These are phyloP conservation scores for Trachurus trachurus DNA, from an alignment of 2,797 vertebrate genomes.

Conservation along the genomic window DNA sequence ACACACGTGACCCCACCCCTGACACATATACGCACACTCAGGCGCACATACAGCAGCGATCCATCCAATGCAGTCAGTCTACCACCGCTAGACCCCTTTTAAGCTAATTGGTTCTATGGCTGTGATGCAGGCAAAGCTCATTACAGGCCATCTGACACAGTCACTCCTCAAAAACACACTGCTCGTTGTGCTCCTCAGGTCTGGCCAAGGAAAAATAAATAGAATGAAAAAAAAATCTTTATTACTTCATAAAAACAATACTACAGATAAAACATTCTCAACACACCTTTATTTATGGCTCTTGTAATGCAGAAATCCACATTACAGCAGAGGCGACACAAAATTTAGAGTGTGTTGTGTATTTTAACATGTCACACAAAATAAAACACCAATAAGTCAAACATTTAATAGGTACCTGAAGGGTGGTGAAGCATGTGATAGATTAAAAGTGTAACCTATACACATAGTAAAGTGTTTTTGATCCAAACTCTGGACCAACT, in stretches of 20 bases:
- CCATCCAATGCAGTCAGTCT: conserved; percentile 59
- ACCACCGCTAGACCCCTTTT: conserved; percentile 70
- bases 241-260: conserved; percentile 1
- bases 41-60: conserved; percentile 52
- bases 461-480: neutral
- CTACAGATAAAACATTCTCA: neutral
- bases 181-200: neutral
- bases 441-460: neutral
- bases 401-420: neutral
- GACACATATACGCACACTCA: conserved; percentile 27
- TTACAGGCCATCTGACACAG: conserved; percentile 52
- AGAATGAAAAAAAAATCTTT: neutral
- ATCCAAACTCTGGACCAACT: neutral
- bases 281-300: neutral
- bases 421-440: neutral
- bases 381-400: neutral
- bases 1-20: conserved; percentile 11
- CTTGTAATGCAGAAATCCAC: neutral
- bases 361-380: neutral
- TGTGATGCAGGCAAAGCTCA: conserved; percentile 54
- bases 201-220: neutral
- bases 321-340: neutral
- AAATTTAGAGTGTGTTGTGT: neutral
- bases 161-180: conserved; percentile 34
- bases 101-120: conserved; percentile 79